Percentiles rank a stretch among this genome's conserved stretches.
Evolutionary conservation across 2,888 invertebrate genomes (phyloP).

Genomic region (Empis livida): DNA sequence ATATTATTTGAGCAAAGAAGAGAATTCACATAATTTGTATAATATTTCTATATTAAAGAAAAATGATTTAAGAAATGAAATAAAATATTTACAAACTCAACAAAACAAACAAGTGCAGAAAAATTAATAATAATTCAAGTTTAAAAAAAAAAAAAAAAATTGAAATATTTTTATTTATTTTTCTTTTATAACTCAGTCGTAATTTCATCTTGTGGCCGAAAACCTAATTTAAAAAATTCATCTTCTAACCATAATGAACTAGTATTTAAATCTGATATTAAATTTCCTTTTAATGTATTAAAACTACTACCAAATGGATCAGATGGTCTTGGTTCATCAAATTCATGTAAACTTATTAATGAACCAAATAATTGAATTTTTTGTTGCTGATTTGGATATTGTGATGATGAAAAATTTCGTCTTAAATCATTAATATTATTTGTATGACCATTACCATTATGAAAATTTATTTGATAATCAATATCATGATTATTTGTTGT

Average conservation of each 20-base stretch:
- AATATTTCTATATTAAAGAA: too few relatives aligned
- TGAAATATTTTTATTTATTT: too few relatives aligned
- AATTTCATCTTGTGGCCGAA: conserved; percentile 78
- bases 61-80: too few relatives aligned
- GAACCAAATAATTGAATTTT: conserved; percentile 34
- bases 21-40: too few relatives aligned
- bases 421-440: conserved; percentile 10
- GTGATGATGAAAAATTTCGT: conserved; percentile 5
- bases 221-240: conserved; percentile 70
- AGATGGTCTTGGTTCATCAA: conserved; percentile 36
- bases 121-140: too few relatives aligned
- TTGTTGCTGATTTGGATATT: conserved; percentile 17
- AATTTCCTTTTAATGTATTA: conserved; percentile 39
- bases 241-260: conserved; percentile 61
- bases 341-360: conserved; percentile 34
- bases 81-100: too few relatives aligned
- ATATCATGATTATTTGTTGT: conserved; percentile 10
- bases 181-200: conserved; percentile 62
- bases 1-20: too few relatives aligned
- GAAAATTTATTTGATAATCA: background rate
- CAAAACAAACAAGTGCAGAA: too few relatives aligned
- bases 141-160: too few relatives aligned
- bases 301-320: conserved; percentile 44
- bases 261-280: conserved; percentile 35
- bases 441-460: conserved; percentile 7